phyloP scores from a whole-genome alignment of 2,888 invertebrate genomes.

The Sinodicranocentrus sp. region DNA sequence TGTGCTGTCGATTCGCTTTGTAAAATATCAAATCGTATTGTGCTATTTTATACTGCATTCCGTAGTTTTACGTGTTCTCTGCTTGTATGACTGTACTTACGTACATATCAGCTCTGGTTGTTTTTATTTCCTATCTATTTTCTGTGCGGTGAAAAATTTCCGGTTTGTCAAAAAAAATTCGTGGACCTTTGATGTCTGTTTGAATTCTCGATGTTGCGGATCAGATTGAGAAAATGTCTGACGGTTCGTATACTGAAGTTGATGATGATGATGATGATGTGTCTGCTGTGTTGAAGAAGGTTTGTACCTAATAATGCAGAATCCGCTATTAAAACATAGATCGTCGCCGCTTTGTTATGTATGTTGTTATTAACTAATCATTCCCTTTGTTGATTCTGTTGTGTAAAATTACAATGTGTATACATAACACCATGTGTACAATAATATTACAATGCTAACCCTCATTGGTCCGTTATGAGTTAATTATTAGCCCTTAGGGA shows the following conservation, averaged over 20 bases:
- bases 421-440: slow-evolving; percentile 2
- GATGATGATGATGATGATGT: slow-evolving; percentile 63
- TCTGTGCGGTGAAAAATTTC: slow-evolving; percentile 56
- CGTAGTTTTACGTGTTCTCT: not conserved
- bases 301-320: slow-evolving; percentile 60
- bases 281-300: slow-evolving; percentile 66
- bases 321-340: slow-evolving; percentile 54
- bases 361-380: not conserved
- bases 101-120: slow-evolving; percentile 42
- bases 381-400: slow-evolving; percentile 36
- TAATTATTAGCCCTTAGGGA: slow-evolving; percentile 61
- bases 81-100: slow-evolving; percentile 12
- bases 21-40: not conserved
- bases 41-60: not conserved
- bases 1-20: slow-evolving; percentile 19
- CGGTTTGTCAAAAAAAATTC: slow-evolving; percentile 51
- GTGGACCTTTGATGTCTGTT: slow-evolving; percentile 54
- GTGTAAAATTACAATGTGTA: slow-evolving; percentile 25
- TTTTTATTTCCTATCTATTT: slow-evolving; percentile 47
- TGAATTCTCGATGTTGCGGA: slow-evolving; percentile 58
- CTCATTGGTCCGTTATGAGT: slow-evolving; percentile 68
- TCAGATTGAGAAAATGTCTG: slow-evolving; percentile 73
- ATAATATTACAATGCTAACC: slow-evolving; percentile 49
- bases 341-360: slow-evolving; percentile 41
- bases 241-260: slow-evolving; percentile 72